phyloP scores from a whole-genome alignment of 2,113 vertebrate genomes.

The Gnathonemus echidnorhynchus region DNA sequence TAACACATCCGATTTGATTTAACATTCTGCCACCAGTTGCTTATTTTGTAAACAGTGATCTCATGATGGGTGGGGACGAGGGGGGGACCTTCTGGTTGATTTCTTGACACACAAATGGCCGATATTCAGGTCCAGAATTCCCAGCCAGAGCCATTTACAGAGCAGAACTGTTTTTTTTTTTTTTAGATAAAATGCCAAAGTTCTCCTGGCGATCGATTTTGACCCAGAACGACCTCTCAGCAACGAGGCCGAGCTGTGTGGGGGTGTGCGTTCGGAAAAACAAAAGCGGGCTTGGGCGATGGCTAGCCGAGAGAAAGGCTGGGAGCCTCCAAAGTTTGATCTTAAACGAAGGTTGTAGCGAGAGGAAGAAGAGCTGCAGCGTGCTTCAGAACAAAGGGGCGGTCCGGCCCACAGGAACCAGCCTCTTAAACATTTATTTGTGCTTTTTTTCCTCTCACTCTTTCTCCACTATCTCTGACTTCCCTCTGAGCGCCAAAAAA shows the following conservation, averaged over 20 bases:
- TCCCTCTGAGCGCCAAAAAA: constrained; percentile 32
- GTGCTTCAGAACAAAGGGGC: constrained; percentile 21
- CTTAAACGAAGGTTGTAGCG: constrained; percentile 18
- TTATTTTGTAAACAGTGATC: constrained; percentile 1
- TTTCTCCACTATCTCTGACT: constrained; percentile 19
- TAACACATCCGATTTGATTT: background rate
- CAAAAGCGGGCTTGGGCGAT: background rate
- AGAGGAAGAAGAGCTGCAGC: constrained; percentile 4
- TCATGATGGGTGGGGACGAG: background rate
- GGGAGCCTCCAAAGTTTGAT: constrained; percentile 6
- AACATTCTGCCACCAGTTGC: too few species aligned
- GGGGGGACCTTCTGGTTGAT: background rate
- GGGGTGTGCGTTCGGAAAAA: background rate
- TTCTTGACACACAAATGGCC: background rate
- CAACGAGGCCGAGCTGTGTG: background rate
- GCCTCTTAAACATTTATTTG: constrained; percentile 42
- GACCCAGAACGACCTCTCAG: background rate
- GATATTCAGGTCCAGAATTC: background rate
- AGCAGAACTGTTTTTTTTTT: background rate
- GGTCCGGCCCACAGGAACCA: constrained; percentile 6
- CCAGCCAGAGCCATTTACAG: background rate
- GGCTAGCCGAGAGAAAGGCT: background rate
- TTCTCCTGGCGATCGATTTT: constrained; percentile 2
- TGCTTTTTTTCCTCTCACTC: constrained; percentile 21
- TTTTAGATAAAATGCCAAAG: background rate